Conservation (phyloP, 2,113 vertebrate species). For the Mustela nigripes region DNA sequence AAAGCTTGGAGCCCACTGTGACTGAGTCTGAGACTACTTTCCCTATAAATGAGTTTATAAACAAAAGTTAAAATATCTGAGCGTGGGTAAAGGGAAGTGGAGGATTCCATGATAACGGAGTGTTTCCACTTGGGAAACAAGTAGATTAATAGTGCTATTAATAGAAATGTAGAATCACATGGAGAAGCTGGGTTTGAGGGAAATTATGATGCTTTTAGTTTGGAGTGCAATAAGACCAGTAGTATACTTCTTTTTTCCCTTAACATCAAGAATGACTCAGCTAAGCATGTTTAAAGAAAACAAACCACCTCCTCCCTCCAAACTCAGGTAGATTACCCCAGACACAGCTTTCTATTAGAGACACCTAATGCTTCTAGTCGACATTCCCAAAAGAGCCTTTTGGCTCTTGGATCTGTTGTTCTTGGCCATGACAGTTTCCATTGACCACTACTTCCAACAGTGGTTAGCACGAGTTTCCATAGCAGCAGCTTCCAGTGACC, state of each 20-base stretch:
- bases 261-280: conserved; percentile 67
- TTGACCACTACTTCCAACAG: not conserved
- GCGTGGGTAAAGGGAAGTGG: not conserved
- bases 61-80: conserved; percentile 29
- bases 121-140: not conserved
- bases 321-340: conserved; percentile 23
- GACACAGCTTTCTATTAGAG: conserved; percentile 29
- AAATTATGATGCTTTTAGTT: conserved; percentile 47
- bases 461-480: not conserved
- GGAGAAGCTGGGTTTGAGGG: conserved; percentile 27
- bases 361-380: not conserved
- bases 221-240: not conserved
- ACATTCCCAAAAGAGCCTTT: not conserved
- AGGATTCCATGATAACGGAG: not conserved
- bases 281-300: conserved; percentile 38
- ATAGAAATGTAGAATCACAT: conserved; percentile 1
- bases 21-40: not conserved
- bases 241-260: not conserved
- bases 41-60: conserved; percentile 37
- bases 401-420: not conserved
- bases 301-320: not conserved
- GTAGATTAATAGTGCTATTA: conserved; percentile 39
- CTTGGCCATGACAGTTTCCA: conserved; percentile 29
- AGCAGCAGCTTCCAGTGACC: conserved; percentile 4
- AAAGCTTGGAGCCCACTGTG: not conserved